These are phyloP conservation scores for Atethmia centrago DNA, from an alignment of 2,888 invertebrate genomes.

Conservation along the genomic window DNA sequence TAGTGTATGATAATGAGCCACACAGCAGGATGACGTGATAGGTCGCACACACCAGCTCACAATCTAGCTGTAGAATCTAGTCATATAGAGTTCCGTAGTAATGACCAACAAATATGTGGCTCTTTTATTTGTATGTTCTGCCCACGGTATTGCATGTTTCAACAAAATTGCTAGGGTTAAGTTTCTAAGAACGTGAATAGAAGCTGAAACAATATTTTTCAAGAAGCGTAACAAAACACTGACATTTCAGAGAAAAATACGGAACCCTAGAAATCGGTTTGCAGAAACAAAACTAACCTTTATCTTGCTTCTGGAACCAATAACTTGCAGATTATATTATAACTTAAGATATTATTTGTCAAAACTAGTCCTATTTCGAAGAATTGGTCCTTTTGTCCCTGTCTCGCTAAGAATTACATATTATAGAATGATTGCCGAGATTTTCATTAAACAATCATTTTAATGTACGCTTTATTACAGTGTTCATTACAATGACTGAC, in stretches of 20 bases:
- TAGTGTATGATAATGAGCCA: conserved; percentile 33
- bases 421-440: background rate
- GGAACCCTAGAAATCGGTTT: background rate
- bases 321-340: background rate
- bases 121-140: conserved; percentile 3
- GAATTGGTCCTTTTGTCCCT: background rate
- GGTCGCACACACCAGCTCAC: conserved; percentile 37
- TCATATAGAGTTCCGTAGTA: conserved; percentile 5
- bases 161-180: background rate
- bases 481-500: background rate
- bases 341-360: background rate
- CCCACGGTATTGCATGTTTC: background rate
- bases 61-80: conserved; percentile 40
- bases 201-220: background rate
- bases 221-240: background rate
- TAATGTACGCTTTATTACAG: background rate
- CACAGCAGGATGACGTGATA: conserved; percentile 50
- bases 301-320: background rate
- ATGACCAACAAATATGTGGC: background rate
- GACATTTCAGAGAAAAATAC: background rate
- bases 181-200: background rate
- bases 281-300: background rate
- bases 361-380: background rate
- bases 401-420: background rate
- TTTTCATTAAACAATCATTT: background rate